phyloP scores from a whole-genome alignment of 2,113 vertebrate species.

The Rhabdornis inornatus region DNA sequence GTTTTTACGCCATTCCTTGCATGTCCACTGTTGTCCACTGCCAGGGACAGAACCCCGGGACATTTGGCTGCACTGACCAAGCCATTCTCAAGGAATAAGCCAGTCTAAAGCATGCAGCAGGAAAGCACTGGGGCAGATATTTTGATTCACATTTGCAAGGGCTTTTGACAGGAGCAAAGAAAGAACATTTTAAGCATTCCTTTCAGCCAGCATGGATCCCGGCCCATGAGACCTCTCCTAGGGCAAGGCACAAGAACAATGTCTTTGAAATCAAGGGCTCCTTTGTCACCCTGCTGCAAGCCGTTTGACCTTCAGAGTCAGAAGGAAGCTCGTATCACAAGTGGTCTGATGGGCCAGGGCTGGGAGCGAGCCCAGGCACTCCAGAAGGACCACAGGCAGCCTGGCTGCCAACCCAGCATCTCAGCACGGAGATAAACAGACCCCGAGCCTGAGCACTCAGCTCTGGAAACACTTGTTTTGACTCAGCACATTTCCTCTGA shows the following conservation, averaged over 20 bases:
- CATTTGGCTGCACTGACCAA: neutral
- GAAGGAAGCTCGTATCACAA: conserved; percentile 29
- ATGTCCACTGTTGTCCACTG: neutral
- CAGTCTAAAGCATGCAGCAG: neutral
- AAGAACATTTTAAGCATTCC: conserved; percentile 52
- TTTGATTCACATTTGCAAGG: conserved; percentile 29
- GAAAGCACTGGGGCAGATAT: conserved; percentile 14
- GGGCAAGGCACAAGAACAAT: conserved; percentile 47
- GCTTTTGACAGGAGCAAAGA: conserved; percentile 47
- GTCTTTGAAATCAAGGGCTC: conserved; percentile 39
- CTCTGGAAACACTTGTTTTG: neutral
- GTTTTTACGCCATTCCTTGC: neutral
- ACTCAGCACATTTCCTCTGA: conserved; percentile 32
- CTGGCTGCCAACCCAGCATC: neutral
- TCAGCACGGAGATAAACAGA: conserved; percentile 20
- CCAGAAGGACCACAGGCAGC: neutral
- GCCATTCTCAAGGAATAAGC: neutral
- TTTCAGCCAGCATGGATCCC: neutral
- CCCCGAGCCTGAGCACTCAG: neutral
- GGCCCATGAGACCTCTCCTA: neutral
- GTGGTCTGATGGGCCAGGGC: neutral
- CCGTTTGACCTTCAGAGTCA: conserved; percentile 59
- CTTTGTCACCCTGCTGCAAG: conserved; percentile 53
- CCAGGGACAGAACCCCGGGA: neutral
- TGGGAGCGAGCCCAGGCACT: conserved; percentile 28